Conservation (phyloP, 2,113 vertebrate species). For the Archocentrus centrarchus region DNA sequence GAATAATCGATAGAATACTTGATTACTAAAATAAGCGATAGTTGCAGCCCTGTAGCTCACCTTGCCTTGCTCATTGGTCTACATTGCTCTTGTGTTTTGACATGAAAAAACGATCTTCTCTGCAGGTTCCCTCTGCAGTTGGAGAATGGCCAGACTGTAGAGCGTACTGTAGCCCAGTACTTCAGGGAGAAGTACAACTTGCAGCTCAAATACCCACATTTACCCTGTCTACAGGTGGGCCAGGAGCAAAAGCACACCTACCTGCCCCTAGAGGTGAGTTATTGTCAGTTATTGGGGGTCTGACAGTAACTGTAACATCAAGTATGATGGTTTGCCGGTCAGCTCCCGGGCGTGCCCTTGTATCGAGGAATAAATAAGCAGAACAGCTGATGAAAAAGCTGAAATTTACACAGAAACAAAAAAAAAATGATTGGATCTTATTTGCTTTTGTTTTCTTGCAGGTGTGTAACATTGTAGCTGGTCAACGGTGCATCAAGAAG, state of each 20-base stretch:
- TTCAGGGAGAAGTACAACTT: constrained; percentile 99
- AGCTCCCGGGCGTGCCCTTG: not conserved
- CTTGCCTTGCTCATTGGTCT: not conserved
- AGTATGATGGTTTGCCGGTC: not conserved
- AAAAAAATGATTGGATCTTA: not conserved
- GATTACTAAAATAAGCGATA: too few relatives aligned
- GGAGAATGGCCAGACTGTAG: constrained; percentile 98
- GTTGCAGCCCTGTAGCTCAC: not conserved
- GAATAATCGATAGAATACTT: too few relatives aligned
- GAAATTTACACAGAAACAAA: rapidly evolving
- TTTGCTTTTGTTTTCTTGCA: constrained; percentile 57
- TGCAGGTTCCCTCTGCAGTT: constrained; percentile 95
- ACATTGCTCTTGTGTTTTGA: not conserved
- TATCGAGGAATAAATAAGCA: not conserved
- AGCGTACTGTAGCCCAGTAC: constrained; percentile 99
- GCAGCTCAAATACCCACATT: constrained; percentile 97
- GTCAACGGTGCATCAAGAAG: constrained; percentile 98
- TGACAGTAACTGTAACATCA: not conserved
- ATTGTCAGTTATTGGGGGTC: not conserved
- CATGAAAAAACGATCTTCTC: not conserved
- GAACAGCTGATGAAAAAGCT: not conserved
- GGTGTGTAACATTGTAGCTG: constrained; percentile 99
- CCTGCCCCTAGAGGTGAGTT: constrained; percentile 95
- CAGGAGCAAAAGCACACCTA: constrained; percentile 99
- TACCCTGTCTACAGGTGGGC: constrained; percentile 98